Conservation (phyloP, 1,140 invertebrate genomes). For the Dendrolimus kikuchii region DNA sequence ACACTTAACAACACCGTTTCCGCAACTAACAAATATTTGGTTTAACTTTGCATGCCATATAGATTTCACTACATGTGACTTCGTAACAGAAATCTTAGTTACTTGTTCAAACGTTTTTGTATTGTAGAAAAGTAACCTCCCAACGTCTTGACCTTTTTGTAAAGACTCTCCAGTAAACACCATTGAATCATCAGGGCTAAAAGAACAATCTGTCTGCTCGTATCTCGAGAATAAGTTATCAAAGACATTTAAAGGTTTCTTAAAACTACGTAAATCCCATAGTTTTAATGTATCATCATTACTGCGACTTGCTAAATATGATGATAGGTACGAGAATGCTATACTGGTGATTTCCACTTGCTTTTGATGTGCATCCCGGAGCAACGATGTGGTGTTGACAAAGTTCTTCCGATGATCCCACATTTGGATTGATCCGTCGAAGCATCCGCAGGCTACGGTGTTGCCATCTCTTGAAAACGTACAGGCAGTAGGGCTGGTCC, state of each 20-base stretch:
- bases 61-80: constrained; percentile 90
- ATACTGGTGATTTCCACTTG: constrained; percentile 88
- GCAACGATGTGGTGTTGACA: constrained; percentile 84
- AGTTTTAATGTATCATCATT: constrained; percentile 96
- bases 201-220: constrained; percentile 93
- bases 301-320: constrained; percentile 84
- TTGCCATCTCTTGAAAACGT: constrained; percentile 91
- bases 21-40: constrained; percentile 95
- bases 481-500: constrained; percentile 90
- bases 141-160: constrained; percentile 78
- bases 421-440: constrained; percentile 97
- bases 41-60: constrained; percentile 98
- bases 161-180: constrained; percentile 92
- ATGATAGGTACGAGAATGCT: constrained; percentile 91
- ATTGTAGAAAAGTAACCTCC: constrained; percentile 88
- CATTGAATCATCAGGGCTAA: constrained; percentile 94
- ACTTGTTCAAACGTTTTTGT: constrained; percentile 84
- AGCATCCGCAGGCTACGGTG: constrained; percentile 85
- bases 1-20: constrained; percentile 92
- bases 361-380: constrained; percentile 88
- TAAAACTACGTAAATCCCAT: constrained; percentile 93
- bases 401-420: constrained; percentile 94
- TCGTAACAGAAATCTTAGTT: constrained; percentile 81
- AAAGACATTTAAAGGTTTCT: constrained; percentile 81
- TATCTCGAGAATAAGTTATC: constrained; percentile 87